phyloP scores from a whole-genome alignment of 2,888 invertebrate genomes.

The Gymnoscelis rufifasciata region DNA sequence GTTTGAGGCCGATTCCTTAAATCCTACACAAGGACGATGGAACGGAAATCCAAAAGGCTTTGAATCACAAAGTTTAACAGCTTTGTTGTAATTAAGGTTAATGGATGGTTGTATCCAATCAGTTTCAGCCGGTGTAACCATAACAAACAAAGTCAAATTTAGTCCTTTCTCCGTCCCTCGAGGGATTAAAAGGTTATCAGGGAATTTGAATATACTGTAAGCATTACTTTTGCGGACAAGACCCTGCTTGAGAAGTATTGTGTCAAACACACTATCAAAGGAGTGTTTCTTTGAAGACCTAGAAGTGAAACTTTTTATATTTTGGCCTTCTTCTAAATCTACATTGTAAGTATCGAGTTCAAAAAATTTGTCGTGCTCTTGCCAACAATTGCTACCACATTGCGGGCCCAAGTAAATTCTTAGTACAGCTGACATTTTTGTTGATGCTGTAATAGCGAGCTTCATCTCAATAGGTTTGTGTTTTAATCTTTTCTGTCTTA shows the following conservation, averaged over 20 bases:
- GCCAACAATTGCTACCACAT: constrained; percentile 52
- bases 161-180: constrained; percentile 55
- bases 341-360: constrained; percentile 53
- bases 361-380: constrained; percentile 48
- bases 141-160: constrained; percentile 60
- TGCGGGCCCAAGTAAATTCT: constrained; percentile 62
- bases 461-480: constrained; percentile 50
- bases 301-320: constrained; percentile 51
- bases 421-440: constrained; percentile 40
- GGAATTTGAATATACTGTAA: constrained; percentile 53
- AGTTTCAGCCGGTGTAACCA: constrained; percentile 47
- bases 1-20: constrained; percentile 42
- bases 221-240: constrained; percentile 4
- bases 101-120: constrained; percentile 20
- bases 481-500: constrained; percentile 57
- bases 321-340: constrained; percentile 48
- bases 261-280: constrained; percentile 47
- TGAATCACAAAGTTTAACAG: constrained; percentile 43
- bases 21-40: constrained; percentile 45
- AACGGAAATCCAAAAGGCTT: constrained; percentile 70
- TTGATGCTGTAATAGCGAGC: constrained; percentile 50
- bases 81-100: constrained; percentile 34
- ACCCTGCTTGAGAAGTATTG: constrained; percentile 29
- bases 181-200: constrained; percentile 58
- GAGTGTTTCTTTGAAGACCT: constrained; percentile 45